phyloP scores from a whole-genome alignment of 2,888 invertebrate genomes.

The Elegia similella region DNA sequence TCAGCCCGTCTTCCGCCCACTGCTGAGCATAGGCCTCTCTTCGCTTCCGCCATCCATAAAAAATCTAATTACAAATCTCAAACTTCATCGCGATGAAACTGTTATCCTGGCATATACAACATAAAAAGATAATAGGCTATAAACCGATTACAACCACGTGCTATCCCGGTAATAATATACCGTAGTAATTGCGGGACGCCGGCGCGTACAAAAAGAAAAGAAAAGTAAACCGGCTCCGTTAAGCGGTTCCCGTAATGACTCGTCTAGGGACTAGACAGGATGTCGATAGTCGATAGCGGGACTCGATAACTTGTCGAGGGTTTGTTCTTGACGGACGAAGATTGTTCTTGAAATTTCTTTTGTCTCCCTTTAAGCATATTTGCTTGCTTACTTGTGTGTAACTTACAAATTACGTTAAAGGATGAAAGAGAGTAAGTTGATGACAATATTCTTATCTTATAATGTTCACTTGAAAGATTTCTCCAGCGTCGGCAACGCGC shows the following conservation, averaged over 20 bases:
- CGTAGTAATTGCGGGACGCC: constrained; percentile 68
- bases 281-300: constrained; percentile 34
- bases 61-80: neutral
- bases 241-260: constrained; percentile 68
- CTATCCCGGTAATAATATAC: constrained; percentile 44
- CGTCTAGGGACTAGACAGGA: constrained; percentile 33
- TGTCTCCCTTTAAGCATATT: too few species aligned
- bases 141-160: constrained; percentile 57
- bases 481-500: too few species aligned
- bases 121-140: constrained; percentile 35
- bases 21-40: too few species aligned
- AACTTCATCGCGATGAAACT: neutral
- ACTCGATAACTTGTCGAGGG: constrained; percentile 9
- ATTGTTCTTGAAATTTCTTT: too few species aligned
- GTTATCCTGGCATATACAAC: constrained; percentile 12
- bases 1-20: too few species aligned
- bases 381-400: too few species aligned
- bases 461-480: too few species aligned
- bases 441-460: too few species aligned
- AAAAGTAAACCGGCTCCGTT: constrained; percentile 70
- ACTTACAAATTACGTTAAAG: too few species aligned
- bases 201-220: constrained; percentile 64
- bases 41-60: too few species aligned
- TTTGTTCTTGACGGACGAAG: too few species aligned
- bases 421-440: too few species aligned